phyloP scores from a whole-genome alignment of 2,113 vertebrate species.

The Hippolais icterina region DNA sequence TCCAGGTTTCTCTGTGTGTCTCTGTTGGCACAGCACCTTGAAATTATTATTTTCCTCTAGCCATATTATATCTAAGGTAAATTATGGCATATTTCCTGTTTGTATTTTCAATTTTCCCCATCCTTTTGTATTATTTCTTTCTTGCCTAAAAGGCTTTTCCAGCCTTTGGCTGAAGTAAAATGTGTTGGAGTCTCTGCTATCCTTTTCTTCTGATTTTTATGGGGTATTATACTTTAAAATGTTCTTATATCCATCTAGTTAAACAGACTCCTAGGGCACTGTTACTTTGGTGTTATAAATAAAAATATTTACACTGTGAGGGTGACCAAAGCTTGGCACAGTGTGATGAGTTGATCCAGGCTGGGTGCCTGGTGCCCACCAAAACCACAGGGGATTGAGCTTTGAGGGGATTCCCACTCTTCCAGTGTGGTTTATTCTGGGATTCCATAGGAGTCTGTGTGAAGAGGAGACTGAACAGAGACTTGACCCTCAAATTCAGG shows the following conservation, averaged over 20 bases:
- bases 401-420: neutral
- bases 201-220: neutral
- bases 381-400: neutral
- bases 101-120: neutral
- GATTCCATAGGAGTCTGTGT: neutral
- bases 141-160: neutral
- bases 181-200: neutral
- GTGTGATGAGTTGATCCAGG: neutral
- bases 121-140: neutral
- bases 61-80: neutral
- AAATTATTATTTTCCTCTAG: constrained; percentile 1
- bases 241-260: neutral
- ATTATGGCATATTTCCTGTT: neutral
- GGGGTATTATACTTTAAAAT: neutral
- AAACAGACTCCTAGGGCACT: neutral
- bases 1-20: neutral
- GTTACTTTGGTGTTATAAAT: neutral
- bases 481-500: neutral
- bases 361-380: neutral
- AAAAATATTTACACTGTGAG: neutral
- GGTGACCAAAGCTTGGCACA: neutral
- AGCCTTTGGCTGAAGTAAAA: neutral
- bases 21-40: neutral
- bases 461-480: neutral
- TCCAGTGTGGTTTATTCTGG: neutral